Percentiles rank a stretch among this genome's conserved stretches.
Evolutionary conservation across 2,113 vertebrate genomes (phyloP).

Genomic region (Oryzias curvinotus): DNA sequence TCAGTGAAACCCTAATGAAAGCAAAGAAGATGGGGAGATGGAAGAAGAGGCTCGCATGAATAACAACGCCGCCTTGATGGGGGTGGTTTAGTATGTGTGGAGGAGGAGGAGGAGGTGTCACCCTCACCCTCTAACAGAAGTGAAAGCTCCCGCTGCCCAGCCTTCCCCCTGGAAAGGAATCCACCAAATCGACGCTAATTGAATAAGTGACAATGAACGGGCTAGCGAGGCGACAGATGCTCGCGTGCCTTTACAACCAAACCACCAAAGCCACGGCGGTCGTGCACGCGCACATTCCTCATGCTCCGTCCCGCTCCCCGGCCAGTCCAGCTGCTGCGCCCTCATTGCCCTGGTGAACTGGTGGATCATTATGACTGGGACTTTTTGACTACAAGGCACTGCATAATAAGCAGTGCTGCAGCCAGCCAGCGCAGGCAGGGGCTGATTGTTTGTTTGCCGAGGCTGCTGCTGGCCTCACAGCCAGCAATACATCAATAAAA

Average conservation of each 20-base stretch:
- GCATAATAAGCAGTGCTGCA: slow-evolving; percentile 21
- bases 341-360: slow-evolving; percentile 83
- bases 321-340: slow-evolving; percentile 11
- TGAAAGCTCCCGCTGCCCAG: slow-evolving; percentile 56
- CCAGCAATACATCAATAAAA: slow-evolving; percentile 35
- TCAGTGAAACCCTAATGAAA: slow-evolving; percentile 63
- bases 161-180: slow-evolving; percentile 54
- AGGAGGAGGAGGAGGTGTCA: slow-evolving; percentile 25
- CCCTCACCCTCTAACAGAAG: slow-evolving; percentile 37
- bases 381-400: slow-evolving; percentile 71
- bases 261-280: slow-evolving; percentile 73
- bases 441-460: slow-evolving; percentile 18
- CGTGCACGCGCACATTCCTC: slow-evolving; percentile 75
- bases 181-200: slow-evolving; percentile 83
- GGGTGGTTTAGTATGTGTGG: slow-evolving; percentile 14
- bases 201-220: slow-evolving; percentile 89
- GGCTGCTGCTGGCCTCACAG: slow-evolving; percentile 6
- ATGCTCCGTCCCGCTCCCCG: slow-evolving; percentile 32
- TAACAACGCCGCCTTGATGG: slow-evolving; percentile 62
- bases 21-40: slow-evolving; percentile 21
- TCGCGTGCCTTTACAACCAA: slow-evolving; percentile 95
- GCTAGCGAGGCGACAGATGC: slow-evolving; percentile 92
- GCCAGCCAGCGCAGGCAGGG: not conserved
- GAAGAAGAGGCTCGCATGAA: slow-evolving; percentile 51
- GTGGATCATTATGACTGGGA: slow-evolving; percentile 64